Evolutionary conservation across 2,113 vertebrate genomes (phyloP).

Genomic region (Phalacrocorax aristotelis): DNA sequence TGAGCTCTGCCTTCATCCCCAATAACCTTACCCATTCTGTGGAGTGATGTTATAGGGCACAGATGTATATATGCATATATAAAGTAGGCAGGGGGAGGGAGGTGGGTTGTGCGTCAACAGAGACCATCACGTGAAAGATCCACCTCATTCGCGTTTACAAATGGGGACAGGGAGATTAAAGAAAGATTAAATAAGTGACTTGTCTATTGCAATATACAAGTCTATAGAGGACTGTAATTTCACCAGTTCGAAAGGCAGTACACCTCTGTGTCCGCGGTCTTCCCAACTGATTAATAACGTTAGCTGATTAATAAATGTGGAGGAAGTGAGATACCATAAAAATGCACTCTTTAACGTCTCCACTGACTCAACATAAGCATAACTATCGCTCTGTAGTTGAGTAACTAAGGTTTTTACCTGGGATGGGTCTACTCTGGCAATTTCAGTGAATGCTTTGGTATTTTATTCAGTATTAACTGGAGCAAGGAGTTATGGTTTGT

Average conservation of each 20-base stretch:
- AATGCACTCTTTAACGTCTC: background rate
- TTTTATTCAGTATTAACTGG: background rate
- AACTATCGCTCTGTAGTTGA: background rate
- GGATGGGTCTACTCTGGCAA: background rate
- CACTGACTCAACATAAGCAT: background rate
- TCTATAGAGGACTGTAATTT: background rate
- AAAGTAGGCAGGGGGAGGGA: background rate
- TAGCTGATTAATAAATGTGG: background rate
- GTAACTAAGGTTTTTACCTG: background rate
- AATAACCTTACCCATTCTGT: background rate
- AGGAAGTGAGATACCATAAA: background rate
- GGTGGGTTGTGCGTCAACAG: background rate
- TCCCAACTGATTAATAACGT: background rate
- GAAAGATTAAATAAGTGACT: background rate
- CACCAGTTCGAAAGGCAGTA: background rate
- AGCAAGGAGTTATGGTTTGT: background rate
- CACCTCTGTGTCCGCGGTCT: background rate
- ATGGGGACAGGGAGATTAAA: background rate
- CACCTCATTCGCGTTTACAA: background rate
- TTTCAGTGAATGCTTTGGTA: background rate
- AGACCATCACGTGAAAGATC: background rate
- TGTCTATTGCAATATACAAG: background rate
- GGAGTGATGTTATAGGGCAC: background rate
- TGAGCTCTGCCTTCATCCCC: background rate
- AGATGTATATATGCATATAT: fast-evolving